Conservation (phyloP, 1,140 invertebrate genomes). For the Gryllus bimaculatus region DNA sequence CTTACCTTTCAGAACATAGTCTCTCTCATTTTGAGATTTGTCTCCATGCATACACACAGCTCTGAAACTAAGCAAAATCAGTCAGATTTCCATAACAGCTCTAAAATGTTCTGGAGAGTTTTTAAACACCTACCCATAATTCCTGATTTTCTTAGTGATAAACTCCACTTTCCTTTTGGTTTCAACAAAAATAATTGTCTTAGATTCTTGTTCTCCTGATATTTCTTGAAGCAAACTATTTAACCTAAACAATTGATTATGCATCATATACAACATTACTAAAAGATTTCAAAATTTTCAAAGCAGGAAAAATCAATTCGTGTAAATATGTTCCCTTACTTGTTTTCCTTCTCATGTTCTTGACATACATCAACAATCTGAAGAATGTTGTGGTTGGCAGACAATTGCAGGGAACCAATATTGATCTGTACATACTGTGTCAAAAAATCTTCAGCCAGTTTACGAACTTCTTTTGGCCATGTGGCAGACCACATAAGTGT, state of each 20-base stretch:
- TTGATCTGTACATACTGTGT: conserved; percentile 53
- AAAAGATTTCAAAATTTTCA: background rate
- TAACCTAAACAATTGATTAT: conserved; percentile 40
- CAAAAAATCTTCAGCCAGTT: conserved; percentile 54
- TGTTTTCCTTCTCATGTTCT: conserved; percentile 39
- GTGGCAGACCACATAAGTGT: conserved; percentile 98
- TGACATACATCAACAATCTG: conserved; percentile 55
- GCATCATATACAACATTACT: background rate
- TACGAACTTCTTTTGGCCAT: conserved; percentile 91
- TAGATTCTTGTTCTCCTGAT: conserved; percentile 82
- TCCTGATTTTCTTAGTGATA: conserved; percentile 82
- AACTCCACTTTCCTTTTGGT: conserved; percentile 96
- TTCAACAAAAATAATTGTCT: conserved; percentile 96
- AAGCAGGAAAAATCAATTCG: background rate
- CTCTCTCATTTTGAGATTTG: conserved; percentile 81
- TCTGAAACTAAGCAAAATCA: conserved; percentile 37
- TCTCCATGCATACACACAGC: conserved; percentile 82
- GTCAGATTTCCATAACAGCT: background rate
- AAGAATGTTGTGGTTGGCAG: conserved; percentile 61
- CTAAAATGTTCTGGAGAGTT: background rate
- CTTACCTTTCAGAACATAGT: conserved; percentile 46
- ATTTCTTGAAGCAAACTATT: conserved; percentile 81
- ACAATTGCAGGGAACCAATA: conserved; percentile 50
- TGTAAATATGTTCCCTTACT: conserved; percentile 23
- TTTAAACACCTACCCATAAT: conserved; percentile 56